Conservation (phyloP, 2,113 vertebrate genomes). For the Pantherophis guttatus region DNA sequence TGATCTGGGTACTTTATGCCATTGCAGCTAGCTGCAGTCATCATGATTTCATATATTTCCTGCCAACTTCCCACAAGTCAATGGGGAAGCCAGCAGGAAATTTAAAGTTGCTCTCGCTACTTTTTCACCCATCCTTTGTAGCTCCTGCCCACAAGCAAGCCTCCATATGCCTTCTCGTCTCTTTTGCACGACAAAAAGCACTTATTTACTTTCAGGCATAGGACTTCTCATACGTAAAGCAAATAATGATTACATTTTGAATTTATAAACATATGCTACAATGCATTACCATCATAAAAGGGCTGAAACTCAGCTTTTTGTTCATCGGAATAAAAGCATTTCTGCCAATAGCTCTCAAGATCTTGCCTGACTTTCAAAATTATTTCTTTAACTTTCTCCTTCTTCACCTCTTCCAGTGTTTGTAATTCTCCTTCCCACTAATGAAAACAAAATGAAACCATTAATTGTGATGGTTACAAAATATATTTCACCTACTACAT, state of each 20-base stretch:
- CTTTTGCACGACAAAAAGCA: background rate
- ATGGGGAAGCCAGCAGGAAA: background rate
- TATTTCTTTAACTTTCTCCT: slow-evolving; percentile 35
- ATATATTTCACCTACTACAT: background rate
- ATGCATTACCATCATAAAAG: slow-evolving; percentile 36
- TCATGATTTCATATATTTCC: background rate
- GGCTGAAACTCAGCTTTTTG: slow-evolving; percentile 35
- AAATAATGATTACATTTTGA: background rate
- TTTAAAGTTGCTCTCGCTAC: background rate
- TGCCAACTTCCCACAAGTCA: background rate
- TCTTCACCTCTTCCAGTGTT: slow-evolving; percentile 41
- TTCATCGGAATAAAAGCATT: slow-evolving; percentile 38
- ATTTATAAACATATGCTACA: background rate
- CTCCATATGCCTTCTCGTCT: background rate
- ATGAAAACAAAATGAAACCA: background rate
- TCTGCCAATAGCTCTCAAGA: slow-evolving; percentile 45
- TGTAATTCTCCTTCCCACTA: slow-evolving; percentile 49
- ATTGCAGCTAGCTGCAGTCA: background rate
- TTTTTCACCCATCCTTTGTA: background rate
- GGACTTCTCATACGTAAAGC: background rate
- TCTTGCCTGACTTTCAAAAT: slow-evolving; percentile 40
- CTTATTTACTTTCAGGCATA: background rate
- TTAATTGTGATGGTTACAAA: background rate
- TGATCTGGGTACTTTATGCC: background rate
- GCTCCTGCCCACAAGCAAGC: background rate